phyloP scores from a whole-genome alignment of 2,113 vertebrate species.

The Ornithorhynchus anatinus region DNA sequence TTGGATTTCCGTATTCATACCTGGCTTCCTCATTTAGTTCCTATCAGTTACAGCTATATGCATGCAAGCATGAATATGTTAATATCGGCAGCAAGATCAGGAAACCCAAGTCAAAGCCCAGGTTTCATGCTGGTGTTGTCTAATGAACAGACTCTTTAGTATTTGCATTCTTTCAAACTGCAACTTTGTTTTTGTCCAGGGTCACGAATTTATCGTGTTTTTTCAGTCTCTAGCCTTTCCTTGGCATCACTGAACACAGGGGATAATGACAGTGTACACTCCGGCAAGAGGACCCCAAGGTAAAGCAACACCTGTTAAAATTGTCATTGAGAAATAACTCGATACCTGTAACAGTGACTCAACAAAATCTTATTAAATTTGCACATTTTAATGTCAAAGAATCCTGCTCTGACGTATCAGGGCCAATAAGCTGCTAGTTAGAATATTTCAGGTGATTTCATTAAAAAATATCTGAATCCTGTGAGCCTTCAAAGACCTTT shows the following conservation, averaged over 20 bases:
- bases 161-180: constrained; percentile 57
- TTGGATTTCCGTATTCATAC: not conserved
- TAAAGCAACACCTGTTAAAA: constrained; percentile 56
- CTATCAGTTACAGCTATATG: constrained; percentile 31
- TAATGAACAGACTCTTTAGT: constrained; percentile 60
- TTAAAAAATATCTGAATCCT: no score
- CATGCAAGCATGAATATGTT: constrained; percentile 51
- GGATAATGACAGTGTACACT: constrained; percentile 86
- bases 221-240: constrained; percentile 95
- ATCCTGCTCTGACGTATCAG: no score
- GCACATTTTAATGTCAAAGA: not conserved
- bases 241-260: constrained; percentile 91
- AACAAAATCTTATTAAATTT: not conserved
- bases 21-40: not conserved
- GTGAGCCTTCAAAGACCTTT: no score
- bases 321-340: constrained; percentile 7
- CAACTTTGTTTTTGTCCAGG: constrained; percentile 75
- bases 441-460: no score
- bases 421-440: no score
- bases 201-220: constrained; percentile 82
- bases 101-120: no score
- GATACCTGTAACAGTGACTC: not conserved
- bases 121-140: constrained; percentile 61
- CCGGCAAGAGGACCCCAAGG: constrained; percentile 93
- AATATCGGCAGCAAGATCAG: no score